Percentiles rank a stretch among this genome's conserved stretches.
phyloP scores from a whole-genome alignment of 2,888 invertebrate species.

The Apodemia mormo region DNA sequence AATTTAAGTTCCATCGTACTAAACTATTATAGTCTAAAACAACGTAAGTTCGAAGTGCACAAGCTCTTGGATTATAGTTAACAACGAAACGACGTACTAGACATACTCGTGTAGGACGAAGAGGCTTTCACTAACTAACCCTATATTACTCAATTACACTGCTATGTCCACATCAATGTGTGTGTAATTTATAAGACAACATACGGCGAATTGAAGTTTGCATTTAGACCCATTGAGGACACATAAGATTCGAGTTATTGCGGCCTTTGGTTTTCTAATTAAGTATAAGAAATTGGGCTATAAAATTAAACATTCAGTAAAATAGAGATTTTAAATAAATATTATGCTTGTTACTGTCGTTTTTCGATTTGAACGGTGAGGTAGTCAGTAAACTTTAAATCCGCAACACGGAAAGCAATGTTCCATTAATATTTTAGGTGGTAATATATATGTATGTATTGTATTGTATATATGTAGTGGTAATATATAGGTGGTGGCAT shows the following conservation, averaged over 20 bases:
- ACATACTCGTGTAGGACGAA: constrained; percentile 51
- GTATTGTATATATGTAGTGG: too few relatives aligned
- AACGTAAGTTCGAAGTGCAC: not conserved
- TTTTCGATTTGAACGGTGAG: too few relatives aligned
- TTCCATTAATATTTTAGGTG: too few relatives aligned
- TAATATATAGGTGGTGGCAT: too few relatives aligned
- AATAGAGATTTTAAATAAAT: too few relatives aligned
- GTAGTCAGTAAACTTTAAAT: too few relatives aligned
- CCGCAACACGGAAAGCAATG: too few relatives aligned
- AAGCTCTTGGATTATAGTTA: not conserved
- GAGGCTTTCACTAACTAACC: constrained; percentile 55
- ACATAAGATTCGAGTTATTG: not conserved
- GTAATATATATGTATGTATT: too few relatives aligned
- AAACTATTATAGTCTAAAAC: not conserved
- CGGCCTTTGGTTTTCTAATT: not conserved
- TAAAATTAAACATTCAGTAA: not conserved
- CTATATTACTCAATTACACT: constrained; percentile 50
- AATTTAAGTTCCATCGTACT: too few relatives aligned
- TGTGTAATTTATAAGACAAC: constrained; percentile 37
- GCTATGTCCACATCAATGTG: constrained; percentile 16
- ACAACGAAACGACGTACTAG: constrained; percentile 17
- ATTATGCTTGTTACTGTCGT: too few relatives aligned
- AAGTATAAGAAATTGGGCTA: not conserved
- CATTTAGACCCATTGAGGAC: not conserved
- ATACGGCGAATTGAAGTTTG: constrained; percentile 40